phyloP scores from a whole-genome alignment of 2,797 vertebrate genomes.

The Takifugu rubripes region DNA sequence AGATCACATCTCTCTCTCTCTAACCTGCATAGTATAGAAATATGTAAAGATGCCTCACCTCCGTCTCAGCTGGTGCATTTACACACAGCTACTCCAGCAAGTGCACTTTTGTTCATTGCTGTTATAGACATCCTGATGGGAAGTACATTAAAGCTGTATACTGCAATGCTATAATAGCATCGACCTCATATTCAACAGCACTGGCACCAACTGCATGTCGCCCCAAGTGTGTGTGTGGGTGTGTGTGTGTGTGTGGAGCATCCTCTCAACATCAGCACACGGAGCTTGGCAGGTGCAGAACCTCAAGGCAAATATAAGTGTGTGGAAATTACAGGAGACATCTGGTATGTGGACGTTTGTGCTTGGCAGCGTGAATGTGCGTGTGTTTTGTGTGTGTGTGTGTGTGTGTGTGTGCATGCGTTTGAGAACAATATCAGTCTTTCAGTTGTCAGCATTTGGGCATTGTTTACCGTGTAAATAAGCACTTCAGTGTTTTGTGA shows the following conservation, averaged over 20 bases:
- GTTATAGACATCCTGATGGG: no score
- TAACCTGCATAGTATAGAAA: no score
- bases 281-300: constrained; percentile 60
- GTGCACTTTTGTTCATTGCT: no score
- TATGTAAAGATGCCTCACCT: no score
- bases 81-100: no score
- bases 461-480: constrained; percentile 15
- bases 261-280: constrained; percentile 45
- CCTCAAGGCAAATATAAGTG: constrained; percentile 58
- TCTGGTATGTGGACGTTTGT: constrained; percentile 57
- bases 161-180: no score
- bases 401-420: not conserved
- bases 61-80: no score
- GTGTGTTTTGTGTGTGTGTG: constrained; percentile 17
- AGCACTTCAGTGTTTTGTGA: constrained; percentile 18
- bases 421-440: constrained; percentile 9
- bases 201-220: not conserved
- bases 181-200: no score
- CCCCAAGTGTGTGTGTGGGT: constrained; percentile 7
- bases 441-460: constrained; percentile 20
- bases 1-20: constrained; percentile 3
- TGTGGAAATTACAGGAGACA: constrained; percentile 65
- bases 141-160: no score
- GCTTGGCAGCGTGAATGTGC: constrained; percentile 41
- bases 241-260: constrained; percentile 15